These are phyloP conservation scores for Harlomillsia oculata DNA, from an alignment of 1,140 invertebrate genomes.

Conservation along the genomic window DNA sequence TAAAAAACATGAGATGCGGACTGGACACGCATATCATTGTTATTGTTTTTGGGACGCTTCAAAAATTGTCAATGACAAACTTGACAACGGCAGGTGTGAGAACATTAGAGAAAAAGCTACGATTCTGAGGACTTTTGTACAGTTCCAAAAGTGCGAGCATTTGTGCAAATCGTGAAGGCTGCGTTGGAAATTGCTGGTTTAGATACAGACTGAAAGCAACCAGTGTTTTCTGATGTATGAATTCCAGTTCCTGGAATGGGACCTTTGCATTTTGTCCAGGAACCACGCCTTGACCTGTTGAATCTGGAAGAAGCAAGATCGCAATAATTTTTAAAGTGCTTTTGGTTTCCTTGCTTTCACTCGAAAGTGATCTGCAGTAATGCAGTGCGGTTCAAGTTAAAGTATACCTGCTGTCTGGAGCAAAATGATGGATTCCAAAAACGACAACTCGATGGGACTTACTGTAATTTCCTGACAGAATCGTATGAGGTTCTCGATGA, in stretches of 20 bases:
- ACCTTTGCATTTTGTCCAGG: neutral
- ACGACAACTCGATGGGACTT: constrained; percentile 49
- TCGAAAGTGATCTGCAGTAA: no score
- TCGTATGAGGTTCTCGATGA: constrained; percentile 28
- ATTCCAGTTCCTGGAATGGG: constrained; percentile 21
- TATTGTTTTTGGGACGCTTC: no score
- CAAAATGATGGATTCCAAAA: constrained; percentile 54
- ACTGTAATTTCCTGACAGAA: constrained; percentile 44
- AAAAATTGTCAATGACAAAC: constrained; percentile 34
- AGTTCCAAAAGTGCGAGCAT: constrained; percentile 17
- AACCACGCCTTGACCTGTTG: neutral
- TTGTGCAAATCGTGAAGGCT: constrained; percentile 36
- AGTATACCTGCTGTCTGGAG: constrained; percentile 49
- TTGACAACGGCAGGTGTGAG: constrained; percentile 23
- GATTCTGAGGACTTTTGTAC: constrained; percentile 10
- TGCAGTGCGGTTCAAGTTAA: no score
- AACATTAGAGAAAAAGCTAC: constrained; percentile 7
- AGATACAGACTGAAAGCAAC: constrained; percentile 35
- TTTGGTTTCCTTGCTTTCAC: no score
- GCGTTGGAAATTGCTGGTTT: constrained; percentile 31
- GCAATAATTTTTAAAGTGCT: neutral
- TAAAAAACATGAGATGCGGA: no score
- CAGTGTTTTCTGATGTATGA: constrained; percentile 32
- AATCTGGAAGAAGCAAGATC: neutral
- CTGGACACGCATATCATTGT: no score